Conservation (phyloP, 2,888 invertebrate species). For the Nomada ruficornis region DNA sequence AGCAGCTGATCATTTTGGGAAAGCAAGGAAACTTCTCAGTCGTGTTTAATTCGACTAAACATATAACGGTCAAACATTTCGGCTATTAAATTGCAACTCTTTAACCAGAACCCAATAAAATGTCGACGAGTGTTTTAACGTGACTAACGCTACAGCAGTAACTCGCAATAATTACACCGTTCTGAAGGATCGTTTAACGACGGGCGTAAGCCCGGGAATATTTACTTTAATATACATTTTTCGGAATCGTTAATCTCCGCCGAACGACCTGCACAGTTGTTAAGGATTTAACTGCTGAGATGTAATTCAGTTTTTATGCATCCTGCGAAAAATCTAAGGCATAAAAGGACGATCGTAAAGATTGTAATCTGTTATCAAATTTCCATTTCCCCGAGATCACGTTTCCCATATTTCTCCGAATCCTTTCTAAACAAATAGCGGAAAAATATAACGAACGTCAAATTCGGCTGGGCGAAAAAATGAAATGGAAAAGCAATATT, state of each 20-base stretch:
- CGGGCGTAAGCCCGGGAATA: constrained; percentile 20
- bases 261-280: constrained; percentile 41
- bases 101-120: background rate
- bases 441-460: background rate
- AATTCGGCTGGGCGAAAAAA: too few species aligned
- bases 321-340: constrained; percentile 21
- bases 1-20: constrained; percentile 33
- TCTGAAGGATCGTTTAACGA: constrained; percentile 21
- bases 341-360: constrained; percentile 40
- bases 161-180: constrained; percentile 31
- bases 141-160: background rate
- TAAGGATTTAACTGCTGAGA: constrained; percentile 40
- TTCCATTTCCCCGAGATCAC: constrained; percentile 10
- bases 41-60: too few species aligned
- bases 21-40: background rate
- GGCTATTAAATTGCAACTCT: constrained; percentile 16
- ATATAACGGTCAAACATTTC: background rate
- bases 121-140: constrained; percentile 4
- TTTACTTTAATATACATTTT: constrained; percentile 45
- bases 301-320: constrained; percentile 39
- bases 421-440: background rate
- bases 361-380: constrained; percentile 39
- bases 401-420: background rate
- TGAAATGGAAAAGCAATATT: background rate
- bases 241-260: constrained; percentile 39